Percentiles rank a stretch among this genome's conserved stretches.
Evolutionary conservation across 2,797 vertebrate genomes (phyloP).

Genomic region (Antrozous pallidus): DNA sequence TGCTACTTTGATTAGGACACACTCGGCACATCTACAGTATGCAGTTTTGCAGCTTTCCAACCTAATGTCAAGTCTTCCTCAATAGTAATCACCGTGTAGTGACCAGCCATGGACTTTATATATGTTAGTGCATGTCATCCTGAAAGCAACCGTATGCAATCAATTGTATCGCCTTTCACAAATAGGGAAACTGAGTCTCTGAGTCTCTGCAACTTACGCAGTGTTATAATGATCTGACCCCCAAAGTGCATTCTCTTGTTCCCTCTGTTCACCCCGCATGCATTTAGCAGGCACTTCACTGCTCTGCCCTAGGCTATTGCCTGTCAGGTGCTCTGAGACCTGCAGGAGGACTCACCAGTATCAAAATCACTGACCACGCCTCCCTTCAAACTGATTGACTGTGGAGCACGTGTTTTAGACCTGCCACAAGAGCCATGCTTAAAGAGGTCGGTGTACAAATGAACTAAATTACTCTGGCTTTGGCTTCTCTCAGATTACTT

Average conservation of each 20-base stretch:
- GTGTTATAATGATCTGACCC: not conserved
- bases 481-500: not conserved
- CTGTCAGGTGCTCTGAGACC: not conserved
- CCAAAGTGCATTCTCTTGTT: not conserved
- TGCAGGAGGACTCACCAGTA: not conserved
- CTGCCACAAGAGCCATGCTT: not conserved
- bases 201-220: not conserved
- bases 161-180: not conserved
- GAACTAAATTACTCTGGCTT: constrained; percentile 23
- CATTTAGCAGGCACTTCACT: not conserved
- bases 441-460: constrained; percentile 48
- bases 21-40: not conserved
- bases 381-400: not conserved
- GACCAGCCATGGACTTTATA: not conserved
- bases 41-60: not conserved
- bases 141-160: not conserved
- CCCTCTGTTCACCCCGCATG: not conserved
- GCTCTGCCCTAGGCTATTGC: not conserved
- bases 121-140: not conserved
- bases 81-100: not conserved
- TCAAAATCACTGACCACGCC: constrained; percentile 20
- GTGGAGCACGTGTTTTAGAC: constrained; percentile 5
- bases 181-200: constrained; percentile 39
- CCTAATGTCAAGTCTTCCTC: not conserved
- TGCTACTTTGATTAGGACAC: not conserved